Conservation (phyloP, 2,113 vertebrate genomes). For the Mungos mungo region DNA sequence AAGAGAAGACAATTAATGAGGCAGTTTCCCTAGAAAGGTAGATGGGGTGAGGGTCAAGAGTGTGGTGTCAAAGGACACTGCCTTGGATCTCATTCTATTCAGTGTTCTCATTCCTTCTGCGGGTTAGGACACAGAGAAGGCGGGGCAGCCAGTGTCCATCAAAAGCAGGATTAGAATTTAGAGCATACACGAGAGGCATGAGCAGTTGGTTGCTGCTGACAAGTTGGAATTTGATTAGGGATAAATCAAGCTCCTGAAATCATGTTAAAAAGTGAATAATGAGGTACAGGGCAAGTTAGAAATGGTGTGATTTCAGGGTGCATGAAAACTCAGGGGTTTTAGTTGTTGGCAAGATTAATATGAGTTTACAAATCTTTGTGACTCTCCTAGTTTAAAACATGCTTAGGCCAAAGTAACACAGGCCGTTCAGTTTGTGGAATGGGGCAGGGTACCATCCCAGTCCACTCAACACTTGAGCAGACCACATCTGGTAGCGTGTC, state of each 20-base stretch:
- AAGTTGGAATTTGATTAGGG: not conserved
- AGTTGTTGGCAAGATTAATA: not conserved
- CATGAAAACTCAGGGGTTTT: not conserved
- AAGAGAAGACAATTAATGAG: not conserved
- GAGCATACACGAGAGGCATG: not conserved
- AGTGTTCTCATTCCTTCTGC: not conserved
- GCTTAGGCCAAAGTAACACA: not conserved
- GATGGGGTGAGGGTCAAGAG: not conserved
- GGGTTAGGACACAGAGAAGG: not conserved
- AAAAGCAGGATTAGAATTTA: not conserved
- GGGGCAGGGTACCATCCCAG: accelerated
- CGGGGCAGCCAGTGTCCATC: accelerated
- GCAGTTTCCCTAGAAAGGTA: not conserved
- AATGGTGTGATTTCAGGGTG: not conserved
- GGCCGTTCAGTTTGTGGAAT: not conserved
- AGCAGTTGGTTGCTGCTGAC: not conserved
- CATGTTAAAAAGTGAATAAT: not conserved
- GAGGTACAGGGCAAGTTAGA: not conserved
- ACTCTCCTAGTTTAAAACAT: not conserved
- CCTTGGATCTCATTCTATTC: not conserved
- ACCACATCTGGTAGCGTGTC: not conserved
- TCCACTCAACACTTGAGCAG: not conserved
- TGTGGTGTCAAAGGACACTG: not conserved
- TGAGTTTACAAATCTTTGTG: not conserved
- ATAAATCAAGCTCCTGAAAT: not conserved